Evolutionary conservation across 2,797 vertebrate genomes (phyloP).

Genomic region (Siniperca scherzeri): DNA sequence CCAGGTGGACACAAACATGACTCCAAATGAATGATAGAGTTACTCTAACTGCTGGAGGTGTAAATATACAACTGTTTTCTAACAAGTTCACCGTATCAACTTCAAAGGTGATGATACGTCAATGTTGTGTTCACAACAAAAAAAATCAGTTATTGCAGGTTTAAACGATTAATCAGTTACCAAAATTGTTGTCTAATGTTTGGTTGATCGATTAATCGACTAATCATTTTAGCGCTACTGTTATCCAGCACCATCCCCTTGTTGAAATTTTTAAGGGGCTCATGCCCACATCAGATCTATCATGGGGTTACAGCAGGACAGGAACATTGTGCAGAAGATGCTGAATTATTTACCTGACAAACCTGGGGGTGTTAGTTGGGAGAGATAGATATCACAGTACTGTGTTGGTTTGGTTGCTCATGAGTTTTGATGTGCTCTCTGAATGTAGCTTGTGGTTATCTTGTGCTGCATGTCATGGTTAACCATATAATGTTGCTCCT

Average conservation of each 20-base stretch:
- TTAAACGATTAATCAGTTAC: background rate
- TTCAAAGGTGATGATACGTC: background rate
- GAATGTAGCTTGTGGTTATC: slow-evolving; percentile 1
- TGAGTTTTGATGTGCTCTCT: slow-evolving; percentile 5
- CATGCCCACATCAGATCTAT: background rate
- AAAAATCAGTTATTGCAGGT: background rate
- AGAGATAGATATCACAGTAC: background rate
- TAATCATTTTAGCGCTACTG: background rate
- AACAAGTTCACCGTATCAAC: background rate
- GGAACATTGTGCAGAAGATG: slow-evolving; percentile 40
- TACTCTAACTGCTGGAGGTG: background rate
- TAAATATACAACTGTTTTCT: background rate
- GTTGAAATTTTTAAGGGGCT: background rate
- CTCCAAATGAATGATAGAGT: background rate
- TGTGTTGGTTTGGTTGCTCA: slow-evolving; percentile 16
- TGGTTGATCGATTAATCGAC: background rate
- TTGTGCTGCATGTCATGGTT: background rate
- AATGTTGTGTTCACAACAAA: background rate
- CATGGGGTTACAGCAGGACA: slow-evolving; percentile 21
- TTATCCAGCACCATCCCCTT: background rate
- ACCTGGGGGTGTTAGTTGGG: slow-evolving; percentile 14
- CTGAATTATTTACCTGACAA: slow-evolving; percentile 60
- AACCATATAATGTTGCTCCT: background rate
- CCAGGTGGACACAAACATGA: background rate
- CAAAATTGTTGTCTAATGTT: background rate